Conservation (phyloP, 2,888 invertebrate species). For the Brachynemurus nebulosus region DNA sequence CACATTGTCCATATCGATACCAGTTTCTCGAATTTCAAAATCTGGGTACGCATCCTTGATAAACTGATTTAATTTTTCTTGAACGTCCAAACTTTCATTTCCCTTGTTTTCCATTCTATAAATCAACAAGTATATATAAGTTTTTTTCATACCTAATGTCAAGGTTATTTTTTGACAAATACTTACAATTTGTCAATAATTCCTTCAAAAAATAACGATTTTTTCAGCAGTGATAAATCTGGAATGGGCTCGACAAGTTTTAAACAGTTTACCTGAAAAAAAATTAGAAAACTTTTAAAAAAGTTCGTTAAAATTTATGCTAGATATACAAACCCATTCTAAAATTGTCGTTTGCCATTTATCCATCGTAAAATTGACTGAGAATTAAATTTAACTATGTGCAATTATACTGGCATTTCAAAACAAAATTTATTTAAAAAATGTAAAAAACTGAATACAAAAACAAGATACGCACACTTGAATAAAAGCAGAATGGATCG, state of each 20-base stretch:
- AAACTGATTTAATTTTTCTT: not conserved
- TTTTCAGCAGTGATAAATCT: constrained; percentile 22
- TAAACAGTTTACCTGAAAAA: constrained; percentile 28
- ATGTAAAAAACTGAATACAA: too few species aligned
- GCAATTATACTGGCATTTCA: too few species aligned
- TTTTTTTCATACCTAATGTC: too few species aligned
- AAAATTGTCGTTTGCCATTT: not conserved
- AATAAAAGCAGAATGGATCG: too few species aligned
- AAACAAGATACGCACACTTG: too few species aligned
- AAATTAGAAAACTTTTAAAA: not conserved
- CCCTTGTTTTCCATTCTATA: not conserved
- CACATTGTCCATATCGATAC: not conserved
- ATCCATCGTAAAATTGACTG: not conserved
- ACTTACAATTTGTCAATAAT: constrained; percentile 27
- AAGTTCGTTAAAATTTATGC: not conserved
- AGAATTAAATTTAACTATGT: not conserved
- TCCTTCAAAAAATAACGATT: constrained; percentile 25
- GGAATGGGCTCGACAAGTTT: constrained; percentile 22
- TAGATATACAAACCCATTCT: not conserved
- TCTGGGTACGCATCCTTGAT: constrained; percentile 2
- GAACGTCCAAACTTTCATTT: not conserved
- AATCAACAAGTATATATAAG: too few species aligned
- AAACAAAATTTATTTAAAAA: too few species aligned
- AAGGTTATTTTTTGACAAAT: too few species aligned
- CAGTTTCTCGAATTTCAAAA: not conserved